Evolutionary conservation across 2,797 vertebrate species (phyloP).

Genomic region (Delichon dasypus): DNA sequence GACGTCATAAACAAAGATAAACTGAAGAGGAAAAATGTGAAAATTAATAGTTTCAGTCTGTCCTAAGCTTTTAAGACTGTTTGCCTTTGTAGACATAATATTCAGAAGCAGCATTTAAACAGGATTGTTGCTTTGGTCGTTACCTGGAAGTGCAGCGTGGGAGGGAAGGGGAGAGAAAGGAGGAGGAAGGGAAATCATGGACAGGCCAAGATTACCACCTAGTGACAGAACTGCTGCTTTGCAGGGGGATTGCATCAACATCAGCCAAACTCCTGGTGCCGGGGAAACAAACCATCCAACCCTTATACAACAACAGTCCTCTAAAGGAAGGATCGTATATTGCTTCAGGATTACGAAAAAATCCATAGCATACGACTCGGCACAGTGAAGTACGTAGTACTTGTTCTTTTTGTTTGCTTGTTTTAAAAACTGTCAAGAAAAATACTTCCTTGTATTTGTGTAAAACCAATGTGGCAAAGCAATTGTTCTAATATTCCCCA

Average conservation of each 20-base stretch:
- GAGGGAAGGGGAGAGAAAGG: not conserved
- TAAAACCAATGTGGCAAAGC: not conserved
- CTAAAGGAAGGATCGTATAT: not conserved
- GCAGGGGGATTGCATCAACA: not conserved
- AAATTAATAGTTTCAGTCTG: not conserved
- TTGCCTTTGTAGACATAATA: not conserved
- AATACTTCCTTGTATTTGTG: not conserved
- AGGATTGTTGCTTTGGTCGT: not conserved
- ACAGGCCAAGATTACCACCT: constrained; percentile 62
- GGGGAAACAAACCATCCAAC: not conserved
- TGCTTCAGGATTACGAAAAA: not conserved
- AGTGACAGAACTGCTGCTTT: constrained; percentile 31
- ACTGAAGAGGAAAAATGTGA: not conserved
- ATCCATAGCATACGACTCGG: not conserved
- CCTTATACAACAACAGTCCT: not conserved
- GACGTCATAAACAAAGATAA: not conserved
- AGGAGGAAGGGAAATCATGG: not conserved
- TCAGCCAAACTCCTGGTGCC: fast-evolving
- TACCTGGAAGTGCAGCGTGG: fast-evolving
- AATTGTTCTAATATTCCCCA: not conserved
- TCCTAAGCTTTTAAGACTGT: not conserved
- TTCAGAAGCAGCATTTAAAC: not conserved
- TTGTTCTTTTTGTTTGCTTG: not conserved
- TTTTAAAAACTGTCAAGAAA: not conserved
- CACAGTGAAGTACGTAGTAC: not conserved